Evolutionary conservation across 2,113 vertebrate genomes (phyloP), one percentile per base, ranked within the genome.

Genomic region (Forbesichthys papilliferus): DNA sequence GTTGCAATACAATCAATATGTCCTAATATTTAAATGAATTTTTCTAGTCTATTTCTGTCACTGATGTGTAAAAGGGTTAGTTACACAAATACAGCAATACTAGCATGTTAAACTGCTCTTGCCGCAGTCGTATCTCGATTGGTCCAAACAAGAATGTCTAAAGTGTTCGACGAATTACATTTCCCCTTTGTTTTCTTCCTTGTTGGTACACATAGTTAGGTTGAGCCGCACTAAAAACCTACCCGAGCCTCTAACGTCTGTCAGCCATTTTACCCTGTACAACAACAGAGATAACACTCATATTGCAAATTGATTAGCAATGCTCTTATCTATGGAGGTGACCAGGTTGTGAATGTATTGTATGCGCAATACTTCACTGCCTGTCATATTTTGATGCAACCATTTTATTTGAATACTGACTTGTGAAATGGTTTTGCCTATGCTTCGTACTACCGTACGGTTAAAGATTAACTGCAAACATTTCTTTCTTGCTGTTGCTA

Each of bases 241-340:
- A 84, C 79, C 88, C 81, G 73, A 87, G 87, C 84, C 88, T 84
- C 90, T 87, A 78, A 83, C 85, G 83, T 87, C 85, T 88, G 93
- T 93, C 92, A 92, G 93, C 92, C 93, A 94, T 94, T 91, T 94
- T 94, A 90, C 77, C 84, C 84, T 27, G 78, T 77, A 83, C 87
- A 90, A 88, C 89, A 90, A 87, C 74, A 75, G 74, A 81, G 82
- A 78, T 79, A 80, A 79, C 81, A 74, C 80, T 83, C 79, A 72
- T 75, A 62, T 78, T 85, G 89, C 86, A 74, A 88, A 82, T 88
- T 85, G 82, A 90, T 87, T 85, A 89, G 86, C 79, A 83, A 81
- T 82, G 73, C 77, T 81, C 85, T 88, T 87, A 89, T 58, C 82
- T 71, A 84, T 79, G 74, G 74, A 53, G 71, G 77, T 77, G 73